Evolutionary conservation across 2,888 invertebrate genomes (phyloP).

Genomic region (Heliconius sara): DNA sequence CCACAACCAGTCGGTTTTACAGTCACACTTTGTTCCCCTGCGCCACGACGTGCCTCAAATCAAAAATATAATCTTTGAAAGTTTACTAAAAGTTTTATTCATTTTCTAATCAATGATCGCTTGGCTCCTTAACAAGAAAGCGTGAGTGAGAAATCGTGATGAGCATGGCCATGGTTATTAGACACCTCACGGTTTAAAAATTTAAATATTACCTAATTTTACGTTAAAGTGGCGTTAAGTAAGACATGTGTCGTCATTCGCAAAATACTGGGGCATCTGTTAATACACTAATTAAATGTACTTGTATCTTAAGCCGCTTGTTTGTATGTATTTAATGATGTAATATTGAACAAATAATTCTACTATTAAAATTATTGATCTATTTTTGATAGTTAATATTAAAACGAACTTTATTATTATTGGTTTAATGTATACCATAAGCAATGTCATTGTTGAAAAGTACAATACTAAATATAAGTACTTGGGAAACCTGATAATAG

Average conservation of each 20-base stretch:
- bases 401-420: background rate
- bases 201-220: conserved; percentile 7
- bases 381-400: no score
- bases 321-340: background rate
- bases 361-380: background rate
- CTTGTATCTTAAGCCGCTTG: no score
- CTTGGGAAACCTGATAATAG: background rate
- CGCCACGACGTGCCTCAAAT: no score
- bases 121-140: conserved; percentile 19
- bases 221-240: conserved; percentile 3
- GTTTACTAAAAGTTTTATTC: background rate
- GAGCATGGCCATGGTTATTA: conserved; percentile 11
- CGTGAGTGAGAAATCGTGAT: conserved; percentile 25
- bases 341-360: background rate
- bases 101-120: background rate
- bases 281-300: background rate
- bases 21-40: no score
- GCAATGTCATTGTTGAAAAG: background rate
- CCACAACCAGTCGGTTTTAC: no score
- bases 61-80: no score
- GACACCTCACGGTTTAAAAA: conserved; percentile 8
- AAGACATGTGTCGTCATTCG: background rate
- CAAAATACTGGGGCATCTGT: background rate
- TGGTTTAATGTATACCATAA: background rate
- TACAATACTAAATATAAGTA: background rate